phyloP scores from a whole-genome alignment of 2,888 invertebrate species.

The Synergus itoensis region DNA sequence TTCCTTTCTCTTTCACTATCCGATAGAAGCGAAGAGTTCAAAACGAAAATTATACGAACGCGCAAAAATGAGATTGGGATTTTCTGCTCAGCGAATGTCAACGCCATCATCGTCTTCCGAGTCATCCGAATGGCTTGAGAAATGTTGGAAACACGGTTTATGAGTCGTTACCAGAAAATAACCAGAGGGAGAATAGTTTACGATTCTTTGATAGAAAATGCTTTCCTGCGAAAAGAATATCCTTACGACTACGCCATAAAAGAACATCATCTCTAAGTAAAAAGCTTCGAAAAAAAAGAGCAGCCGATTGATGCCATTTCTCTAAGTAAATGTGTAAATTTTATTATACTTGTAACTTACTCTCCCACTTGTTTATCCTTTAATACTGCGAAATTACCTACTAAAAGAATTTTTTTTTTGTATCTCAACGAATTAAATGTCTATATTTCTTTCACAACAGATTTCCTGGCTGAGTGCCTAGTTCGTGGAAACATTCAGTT shows the following conservation, averaged over 20 bases:
- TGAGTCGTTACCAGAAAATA: conserved; percentile 47
- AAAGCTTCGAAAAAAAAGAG: background rate
- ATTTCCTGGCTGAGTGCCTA: conserved; percentile 32
- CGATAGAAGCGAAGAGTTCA: conserved; percentile 24
- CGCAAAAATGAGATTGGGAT: conserved; percentile 53
- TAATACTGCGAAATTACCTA: too few species aligned
- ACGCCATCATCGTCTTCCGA: conserved; percentile 11
- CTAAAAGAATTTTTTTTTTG: background rate
- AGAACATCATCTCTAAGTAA: background rate
- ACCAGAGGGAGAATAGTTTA: conserved; percentile 41
- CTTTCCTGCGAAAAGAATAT: background rate
- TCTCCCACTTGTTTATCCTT: too few species aligned
- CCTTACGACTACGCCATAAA: conserved; percentile 13
- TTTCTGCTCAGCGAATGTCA: conserved; percentile 39
- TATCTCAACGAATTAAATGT: conserved; percentile 6
- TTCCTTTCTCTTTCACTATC: conserved; percentile 44
- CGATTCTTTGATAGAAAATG: conserved; percentile 31
- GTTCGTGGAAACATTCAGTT: conserved; percentile 35
- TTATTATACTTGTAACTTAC: too few species aligned
- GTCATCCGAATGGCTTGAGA: conserved; percentile 22
- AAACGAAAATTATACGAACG: conserved; percentile 33
- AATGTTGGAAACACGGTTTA: conserved; percentile 39
- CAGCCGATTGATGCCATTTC: background rate
- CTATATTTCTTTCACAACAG: conserved; percentile 19
- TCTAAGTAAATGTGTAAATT: too few species aligned